phyloP scores from a whole-genome alignment of 2,113 vertebrate species.

The Hemichromis elongatus region DNA sequence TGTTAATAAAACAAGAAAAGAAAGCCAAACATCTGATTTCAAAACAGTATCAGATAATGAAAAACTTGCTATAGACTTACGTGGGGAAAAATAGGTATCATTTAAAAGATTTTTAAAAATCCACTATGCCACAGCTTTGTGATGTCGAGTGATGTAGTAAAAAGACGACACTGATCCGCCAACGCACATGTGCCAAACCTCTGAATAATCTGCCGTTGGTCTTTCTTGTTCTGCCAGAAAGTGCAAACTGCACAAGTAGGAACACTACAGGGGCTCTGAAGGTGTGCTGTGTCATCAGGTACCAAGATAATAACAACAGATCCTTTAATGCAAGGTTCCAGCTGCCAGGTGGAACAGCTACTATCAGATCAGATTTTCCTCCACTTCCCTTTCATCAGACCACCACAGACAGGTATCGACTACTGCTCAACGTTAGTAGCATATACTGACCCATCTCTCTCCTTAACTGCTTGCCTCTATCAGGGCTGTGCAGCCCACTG shows the following conservation, averaged over 20 bases:
- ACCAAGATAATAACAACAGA: not conserved
- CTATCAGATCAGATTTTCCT: not conserved
- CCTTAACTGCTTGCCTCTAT: not conserved
- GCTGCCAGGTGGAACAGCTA: not conserved
- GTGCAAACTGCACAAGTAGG: not conserved
- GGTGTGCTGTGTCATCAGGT: not conserved
- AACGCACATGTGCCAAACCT: not conserved
- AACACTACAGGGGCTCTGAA: not conserved
- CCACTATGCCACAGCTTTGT: not conserved
- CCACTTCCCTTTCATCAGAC: not conserved
- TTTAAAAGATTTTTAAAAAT: not conserved
- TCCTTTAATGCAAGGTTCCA: not conserved
- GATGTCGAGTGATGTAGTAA: not conserved
- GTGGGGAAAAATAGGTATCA: fast-evolving
- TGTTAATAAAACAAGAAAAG: not conserved
- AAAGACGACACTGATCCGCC: not conserved
- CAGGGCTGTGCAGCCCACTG: not conserved
- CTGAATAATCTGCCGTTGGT: not conserved
- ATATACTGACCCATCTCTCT: not conserved
- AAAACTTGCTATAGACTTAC: not conserved
- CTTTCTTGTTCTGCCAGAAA: not conserved
- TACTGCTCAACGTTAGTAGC: not conserved
- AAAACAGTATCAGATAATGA: not conserved
- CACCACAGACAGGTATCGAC: not conserved
- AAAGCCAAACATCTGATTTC: not conserved